Evolutionary conservation across 2,797 vertebrate species (phyloP), one percentile per base, ranked within the genome.

Genomic region (Hemitrygon akajei): DNA sequence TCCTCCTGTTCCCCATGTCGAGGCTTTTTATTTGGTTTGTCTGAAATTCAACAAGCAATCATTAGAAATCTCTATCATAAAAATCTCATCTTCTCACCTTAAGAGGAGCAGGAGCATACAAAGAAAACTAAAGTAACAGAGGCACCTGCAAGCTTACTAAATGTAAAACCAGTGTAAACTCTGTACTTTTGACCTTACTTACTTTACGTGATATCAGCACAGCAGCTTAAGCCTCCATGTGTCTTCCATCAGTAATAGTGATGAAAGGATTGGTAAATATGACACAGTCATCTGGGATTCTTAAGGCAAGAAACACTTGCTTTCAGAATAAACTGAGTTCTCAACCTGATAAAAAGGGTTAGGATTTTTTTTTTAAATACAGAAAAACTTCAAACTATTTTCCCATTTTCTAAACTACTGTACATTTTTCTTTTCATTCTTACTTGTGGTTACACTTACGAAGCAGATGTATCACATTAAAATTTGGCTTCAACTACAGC

Each of bases 1-100:
- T 95, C 95, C 0, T 93, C 94, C 0, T 56, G 93, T 0, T 95
- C 96, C 0, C 97, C 97, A 11, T 96, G 96, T 95, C 95, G 95
- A 58, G 96, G 97, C 89, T 96, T 97, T 96, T 99, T 99, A 82
- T 95, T 95, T 94, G 97, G 97, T 95, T 96, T 96, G 94, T 97
- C 97, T 96, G 94, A 93, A 93, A 94, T 56, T 93, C 30, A 86
- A 69, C 75, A 30, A 30, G 14, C 10, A 56, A 93, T 76, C 14
- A 18, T 76, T 75, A 75, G 47, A 73, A 93, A 76, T 47, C 47
- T 47, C 47, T 47, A 47, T 47, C 47, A 47, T 47, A 47, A 47
- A 47, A 47, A 47, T n/a, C 40, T 75, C 69, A 37, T 27, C 58
- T 63, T 87, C 30, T 66, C 58, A n/a, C 37, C 22, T 73, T 92